phyloP scores from a whole-genome alignment of 2,113 vertebrate genomes.

The Choloepus hoffmanni region DNA sequence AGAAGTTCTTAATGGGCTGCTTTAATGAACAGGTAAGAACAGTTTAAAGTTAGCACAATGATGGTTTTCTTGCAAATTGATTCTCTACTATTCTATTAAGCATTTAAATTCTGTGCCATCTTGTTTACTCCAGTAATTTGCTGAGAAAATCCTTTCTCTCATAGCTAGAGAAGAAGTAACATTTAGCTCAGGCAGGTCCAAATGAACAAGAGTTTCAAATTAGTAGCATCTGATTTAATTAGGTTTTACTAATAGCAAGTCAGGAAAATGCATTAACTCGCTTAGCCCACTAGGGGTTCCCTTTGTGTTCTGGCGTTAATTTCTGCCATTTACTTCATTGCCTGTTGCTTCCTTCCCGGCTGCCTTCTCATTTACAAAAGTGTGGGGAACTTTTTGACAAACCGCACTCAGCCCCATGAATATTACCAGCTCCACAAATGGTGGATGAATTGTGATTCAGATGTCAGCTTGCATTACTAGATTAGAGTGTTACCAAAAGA shows the following conservation, averaged over 20 bases:
- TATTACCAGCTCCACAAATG: conserved; percentile 53
- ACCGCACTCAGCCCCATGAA: background rate
- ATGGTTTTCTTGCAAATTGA: conserved; percentile 78
- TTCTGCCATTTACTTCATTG: conserved; percentile 45
- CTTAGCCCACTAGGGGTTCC: conserved; percentile 75
- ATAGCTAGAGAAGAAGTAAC: conserved; percentile 59
- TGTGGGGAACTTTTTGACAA: conserved; percentile 41
- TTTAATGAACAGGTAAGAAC: conserved; percentile 79
- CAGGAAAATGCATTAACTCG: conserved; percentile 68
- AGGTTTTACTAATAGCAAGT: conserved; percentile 76
- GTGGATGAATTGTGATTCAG: conserved; percentile 17
- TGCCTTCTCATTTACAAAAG: conserved; percentile 32
- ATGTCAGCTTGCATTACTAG: conserved; percentile 10
- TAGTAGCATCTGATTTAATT: conserved; percentile 82
- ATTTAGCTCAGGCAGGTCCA: conserved; percentile 60
- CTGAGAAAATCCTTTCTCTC: conserved; percentile 72
- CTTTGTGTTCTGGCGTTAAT: conserved; percentile 72
- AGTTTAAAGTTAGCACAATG: conserved; percentile 77
- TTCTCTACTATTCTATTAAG: conserved; percentile 74
- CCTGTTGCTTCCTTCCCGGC: conserved; percentile 59
- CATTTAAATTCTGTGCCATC: conserved; percentile 71
- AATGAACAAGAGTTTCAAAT: conserved; percentile 77
- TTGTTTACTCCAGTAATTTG: conserved; percentile 74
- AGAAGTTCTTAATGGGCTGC: conserved; percentile 64
- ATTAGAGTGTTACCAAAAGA: conserved; percentile 54